Conservation (phyloP, 2,113 vertebrate genomes). For the Pseudopipra pipra region DNA sequence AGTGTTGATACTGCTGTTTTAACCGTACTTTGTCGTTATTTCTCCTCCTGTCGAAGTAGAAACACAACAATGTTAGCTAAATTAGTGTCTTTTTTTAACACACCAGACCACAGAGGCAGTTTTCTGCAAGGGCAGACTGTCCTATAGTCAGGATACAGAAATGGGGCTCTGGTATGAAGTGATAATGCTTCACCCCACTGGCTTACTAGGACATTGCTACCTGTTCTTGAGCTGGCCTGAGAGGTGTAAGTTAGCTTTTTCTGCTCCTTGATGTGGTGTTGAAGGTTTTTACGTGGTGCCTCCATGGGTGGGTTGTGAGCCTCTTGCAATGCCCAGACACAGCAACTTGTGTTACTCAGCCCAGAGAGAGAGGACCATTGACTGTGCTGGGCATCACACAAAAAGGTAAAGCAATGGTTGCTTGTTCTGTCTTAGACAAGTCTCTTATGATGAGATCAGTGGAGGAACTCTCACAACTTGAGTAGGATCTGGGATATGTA, state of each 20-base stretch:
- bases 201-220: not conserved
- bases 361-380: not conserved
- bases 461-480: not conserved
- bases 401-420: not conserved
- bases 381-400: not conserved
- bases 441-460: rapidly evolving
- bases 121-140: not conserved
- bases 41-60: not conserved
- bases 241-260: not conserved
- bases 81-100: not conserved
- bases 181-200: not conserved
- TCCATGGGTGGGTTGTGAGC: not conserved
- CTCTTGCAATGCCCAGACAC: not conserved
- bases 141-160: not conserved
- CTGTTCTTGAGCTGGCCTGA: not conserved
- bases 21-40: not conserved
- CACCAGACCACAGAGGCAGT: not conserved
- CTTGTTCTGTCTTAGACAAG: not conserved
- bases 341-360: not conserved
- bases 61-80: not conserved
- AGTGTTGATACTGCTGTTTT: not conserved
- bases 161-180: not conserved
- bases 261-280: not conserved
- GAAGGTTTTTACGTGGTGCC: rapidly evolving
- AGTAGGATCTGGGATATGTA: not conserved